Conservation (phyloP, 2,888 invertebrate species). For the Abrostola triplasia region DNA sequence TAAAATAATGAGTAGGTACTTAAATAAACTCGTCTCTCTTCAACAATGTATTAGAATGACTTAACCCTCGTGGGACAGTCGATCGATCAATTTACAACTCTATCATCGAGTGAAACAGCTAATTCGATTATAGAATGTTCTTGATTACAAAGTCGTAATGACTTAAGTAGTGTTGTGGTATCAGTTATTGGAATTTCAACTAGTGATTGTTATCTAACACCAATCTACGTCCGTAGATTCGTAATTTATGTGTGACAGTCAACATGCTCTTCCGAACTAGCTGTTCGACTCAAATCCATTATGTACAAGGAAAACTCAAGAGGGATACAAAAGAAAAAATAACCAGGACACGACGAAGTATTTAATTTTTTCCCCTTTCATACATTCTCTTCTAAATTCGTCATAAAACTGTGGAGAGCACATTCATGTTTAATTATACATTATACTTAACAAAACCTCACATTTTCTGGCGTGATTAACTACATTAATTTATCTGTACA, state of each 20-base stretch:
- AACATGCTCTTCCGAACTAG: neutral
- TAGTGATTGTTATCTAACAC: neutral
- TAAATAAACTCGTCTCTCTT: too few relatives aligned
- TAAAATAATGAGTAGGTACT: too few relatives aligned
- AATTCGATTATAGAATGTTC: too few relatives aligned
- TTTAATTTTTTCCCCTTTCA: slow-evolving; percentile 87
- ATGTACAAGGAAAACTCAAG: slow-evolving; percentile 47
- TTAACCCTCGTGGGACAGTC: neutral
- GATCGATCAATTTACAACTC: slow-evolving; percentile 3
- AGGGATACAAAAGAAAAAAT: slow-evolving; percentile 73
- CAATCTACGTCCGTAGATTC: neutral
- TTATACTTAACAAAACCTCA: slow-evolving; percentile 87
- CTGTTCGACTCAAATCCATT: slow-evolving; percentile 4
- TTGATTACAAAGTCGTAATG: too few relatives aligned
- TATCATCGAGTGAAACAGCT: slow-evolving; percentile 2
- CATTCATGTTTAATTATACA: slow-evolving; percentile 86
- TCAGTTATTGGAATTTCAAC: slow-evolving; percentile 3
- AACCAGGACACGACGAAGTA: slow-evolving; percentile 87
- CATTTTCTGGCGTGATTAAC: slow-evolving; percentile 85
- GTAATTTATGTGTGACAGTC: neutral
- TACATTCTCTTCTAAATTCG: slow-evolving; percentile 88
- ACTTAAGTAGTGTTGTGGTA: slow-evolving; percentile 1
- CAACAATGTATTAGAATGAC: neutral
- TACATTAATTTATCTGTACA: slow-evolving; percentile 88
- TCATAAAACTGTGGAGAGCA: slow-evolving; percentile 88